Percentiles rank a stretch among this genome's conserved stretches.
phyloP scores from a whole-genome alignment of 2,113 vertebrate species.

The Lagenorhynchus albirostris region DNA sequence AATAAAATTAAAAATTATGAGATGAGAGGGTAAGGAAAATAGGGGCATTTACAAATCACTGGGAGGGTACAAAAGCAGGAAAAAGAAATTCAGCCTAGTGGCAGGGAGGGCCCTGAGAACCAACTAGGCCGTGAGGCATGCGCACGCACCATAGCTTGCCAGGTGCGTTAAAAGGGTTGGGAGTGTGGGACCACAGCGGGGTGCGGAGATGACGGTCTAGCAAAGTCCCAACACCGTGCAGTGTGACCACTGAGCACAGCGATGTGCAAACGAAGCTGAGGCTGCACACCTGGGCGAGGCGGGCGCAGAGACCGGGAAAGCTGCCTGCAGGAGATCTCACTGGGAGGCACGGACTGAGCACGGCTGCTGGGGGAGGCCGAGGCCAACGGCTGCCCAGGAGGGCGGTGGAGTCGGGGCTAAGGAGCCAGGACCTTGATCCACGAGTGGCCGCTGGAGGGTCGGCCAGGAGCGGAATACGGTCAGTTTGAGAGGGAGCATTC shows the following conservation, averaged over 20 bases:
- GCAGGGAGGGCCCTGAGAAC: neutral
- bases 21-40: neutral
- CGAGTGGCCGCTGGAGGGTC: rapidly evolving
- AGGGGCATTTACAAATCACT: neutral
- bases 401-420: rapidly evolving
- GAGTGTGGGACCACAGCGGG: neutral
- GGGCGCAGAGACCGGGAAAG: neutral
- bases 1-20: neutral
- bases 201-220: neutral
- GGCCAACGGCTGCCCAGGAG: neutral
- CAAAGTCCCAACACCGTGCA: rapidly evolving
- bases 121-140: rapidly evolving
- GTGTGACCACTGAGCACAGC: rapidly evolving
- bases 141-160: neutral
- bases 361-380: no score
- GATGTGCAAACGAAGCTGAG: neutral
- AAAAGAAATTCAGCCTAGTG: neutral
- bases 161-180: neutral
- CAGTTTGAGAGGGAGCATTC: neutral
- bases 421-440: neutral
- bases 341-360: neutral
- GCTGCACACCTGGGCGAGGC: neutral
- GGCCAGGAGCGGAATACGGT: rapidly evolving
- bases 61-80: neutral
- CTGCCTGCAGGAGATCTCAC: neutral